A percentile compares a stretch with the other conserved stretches of the same genome.
Evolutionary conservation across 2,888 invertebrate genomes (phyloP).

Genomic region (Tubulanus polymorphus): DNA sequence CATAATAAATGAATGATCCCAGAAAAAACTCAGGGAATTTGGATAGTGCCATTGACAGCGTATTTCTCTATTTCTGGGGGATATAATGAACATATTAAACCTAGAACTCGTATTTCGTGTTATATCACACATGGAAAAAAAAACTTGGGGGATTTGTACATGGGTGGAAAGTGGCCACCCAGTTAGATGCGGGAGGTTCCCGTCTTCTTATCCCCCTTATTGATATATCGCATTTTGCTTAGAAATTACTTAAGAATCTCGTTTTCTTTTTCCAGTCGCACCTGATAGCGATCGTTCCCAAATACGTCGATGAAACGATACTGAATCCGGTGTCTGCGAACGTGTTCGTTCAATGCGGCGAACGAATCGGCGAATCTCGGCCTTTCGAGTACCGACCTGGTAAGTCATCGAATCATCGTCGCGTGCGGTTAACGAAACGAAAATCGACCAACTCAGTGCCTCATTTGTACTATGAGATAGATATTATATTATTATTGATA

Average conservation of each 20-base stretch:
- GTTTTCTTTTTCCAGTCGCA: slow-evolving; percentile 50
- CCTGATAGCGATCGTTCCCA: slow-evolving; percentile 52
- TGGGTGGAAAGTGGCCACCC: too few relatives aligned
- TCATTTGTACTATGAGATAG: slow-evolving; percentile 25
- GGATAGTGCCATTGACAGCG: too few relatives aligned
- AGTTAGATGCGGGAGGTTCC: too few relatives aligned
- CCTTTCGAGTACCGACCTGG: slow-evolving; percentile 51
- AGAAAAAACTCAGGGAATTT: too few relatives aligned
- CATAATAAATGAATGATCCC: too few relatives aligned
- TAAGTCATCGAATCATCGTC: slow-evolving; percentile 26
- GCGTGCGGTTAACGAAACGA: background rate
- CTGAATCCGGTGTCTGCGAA: slow-evolving; percentile 39
- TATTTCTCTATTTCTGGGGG: too few relatives aligned
- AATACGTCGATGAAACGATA: slow-evolving; percentile 35
- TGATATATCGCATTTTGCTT: background rate
- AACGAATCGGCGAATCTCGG: slow-evolving; percentile 51
- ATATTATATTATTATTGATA: background rate
- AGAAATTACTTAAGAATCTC: slow-evolving; percentile 10
- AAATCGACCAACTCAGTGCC: slow-evolving; percentile 16
- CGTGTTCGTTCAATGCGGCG: slow-evolving; percentile 48
- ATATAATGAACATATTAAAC: too few relatives aligned
- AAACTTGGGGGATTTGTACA: too few relatives aligned
- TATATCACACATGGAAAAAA: background rate
- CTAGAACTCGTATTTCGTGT: background rate
- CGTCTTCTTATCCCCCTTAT: too few relatives aligned